Percentiles rank a stretch among this genome's conserved stretches.
These are phyloP conservation scores for Chelon labrosus DNA, from an alignment of 2,797 vertebrate species.

Conservation along the genomic window DNA sequence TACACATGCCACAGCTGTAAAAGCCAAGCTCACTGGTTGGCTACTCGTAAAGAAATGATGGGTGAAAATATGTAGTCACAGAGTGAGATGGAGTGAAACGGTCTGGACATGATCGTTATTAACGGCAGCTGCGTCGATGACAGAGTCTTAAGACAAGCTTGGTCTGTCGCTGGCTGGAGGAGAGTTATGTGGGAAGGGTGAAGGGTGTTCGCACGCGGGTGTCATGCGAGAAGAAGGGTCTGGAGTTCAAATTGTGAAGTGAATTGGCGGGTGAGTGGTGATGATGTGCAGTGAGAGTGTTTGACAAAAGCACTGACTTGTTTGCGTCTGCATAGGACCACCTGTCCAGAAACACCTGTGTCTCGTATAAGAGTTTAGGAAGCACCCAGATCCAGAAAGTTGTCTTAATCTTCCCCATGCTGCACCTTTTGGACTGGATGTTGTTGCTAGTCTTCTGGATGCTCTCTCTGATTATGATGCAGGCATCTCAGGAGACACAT, in stretches of 20 bases:
- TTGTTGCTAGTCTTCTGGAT: too few relatives aligned
- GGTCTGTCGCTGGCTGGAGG: slow-evolving; percentile 1
- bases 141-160: slow-evolving; percentile 18
- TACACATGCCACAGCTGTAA: background rate
- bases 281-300: slow-evolving; percentile 32
- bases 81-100: slow-evolving; percentile 7
- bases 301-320: slow-evolving; percentile 30
- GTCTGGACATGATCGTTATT: slow-evolving; percentile 2
- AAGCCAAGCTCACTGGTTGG: slow-evolving; percentile 1
- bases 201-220: slow-evolving; percentile 20
- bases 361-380: too few relatives aligned
- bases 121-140: slow-evolving; percentile 26
- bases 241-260: slow-evolving; percentile 8
- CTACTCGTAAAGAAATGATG: background rate
- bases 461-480: too few relatives aligned
- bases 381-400: too few relatives aligned
- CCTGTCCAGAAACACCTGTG: slow-evolving; percentile 42
- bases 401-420: background rate
- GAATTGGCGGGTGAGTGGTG: slow-evolving; percentile 9
- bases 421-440: too few relatives aligned
- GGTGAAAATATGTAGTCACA: background rate
- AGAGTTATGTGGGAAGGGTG: slow-evolving; percentile 19
- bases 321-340: slow-evolving; percentile 16
- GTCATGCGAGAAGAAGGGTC: slow-evolving; percentile 7
- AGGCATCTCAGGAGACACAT: too few relatives aligned